Evolutionary conservation across 2,888 invertebrate genomes (phyloP).

Genomic region (Galerucella pusilla): DNA sequence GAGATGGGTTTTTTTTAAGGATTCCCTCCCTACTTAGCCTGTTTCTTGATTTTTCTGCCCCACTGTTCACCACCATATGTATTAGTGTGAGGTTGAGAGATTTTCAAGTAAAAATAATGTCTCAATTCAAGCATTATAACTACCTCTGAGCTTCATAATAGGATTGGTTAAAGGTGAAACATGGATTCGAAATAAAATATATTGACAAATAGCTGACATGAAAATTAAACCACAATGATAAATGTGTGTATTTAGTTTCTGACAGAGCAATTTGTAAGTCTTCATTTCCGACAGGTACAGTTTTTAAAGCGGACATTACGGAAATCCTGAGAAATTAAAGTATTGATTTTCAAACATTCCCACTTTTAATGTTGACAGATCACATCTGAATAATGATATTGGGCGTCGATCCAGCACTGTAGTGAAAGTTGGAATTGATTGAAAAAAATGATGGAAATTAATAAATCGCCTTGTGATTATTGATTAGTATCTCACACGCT

Average conservation of each 20-base stretch:
- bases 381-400: background rate
- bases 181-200: conserved; percentile 9
- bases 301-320: background rate
- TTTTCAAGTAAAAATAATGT: too few relatives aligned
- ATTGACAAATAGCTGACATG: conserved; percentile 24
- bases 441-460: too few relatives aligned
- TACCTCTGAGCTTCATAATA: background rate
- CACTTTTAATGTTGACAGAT: conserved; percentile 8
- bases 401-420: too few relatives aligned
- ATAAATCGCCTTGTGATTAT: too few relatives aligned
- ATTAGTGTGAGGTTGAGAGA: too few relatives aligned
- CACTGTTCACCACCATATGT: too few relatives aligned
- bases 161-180: background rate
- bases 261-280: conserved; percentile 17
- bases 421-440: too few relatives aligned
- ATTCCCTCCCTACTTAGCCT: too few relatives aligned
- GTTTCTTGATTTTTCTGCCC: too few relatives aligned
- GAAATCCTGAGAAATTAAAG: background rate
- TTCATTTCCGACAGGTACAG: conserved; percentile 3
- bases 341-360: conserved; percentile 1
- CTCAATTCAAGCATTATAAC: background rate
- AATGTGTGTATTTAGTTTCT: conserved; percentile 26
- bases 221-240: conserved; percentile 17
- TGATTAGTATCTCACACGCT: too few relatives aligned
- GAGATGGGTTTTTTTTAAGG: too few relatives aligned